These are phyloP conservation scores for Blastomussa wellsi DNA, from an alignment of 92 coral and sea anemone genomes.

Conservation along the genomic window DNA sequence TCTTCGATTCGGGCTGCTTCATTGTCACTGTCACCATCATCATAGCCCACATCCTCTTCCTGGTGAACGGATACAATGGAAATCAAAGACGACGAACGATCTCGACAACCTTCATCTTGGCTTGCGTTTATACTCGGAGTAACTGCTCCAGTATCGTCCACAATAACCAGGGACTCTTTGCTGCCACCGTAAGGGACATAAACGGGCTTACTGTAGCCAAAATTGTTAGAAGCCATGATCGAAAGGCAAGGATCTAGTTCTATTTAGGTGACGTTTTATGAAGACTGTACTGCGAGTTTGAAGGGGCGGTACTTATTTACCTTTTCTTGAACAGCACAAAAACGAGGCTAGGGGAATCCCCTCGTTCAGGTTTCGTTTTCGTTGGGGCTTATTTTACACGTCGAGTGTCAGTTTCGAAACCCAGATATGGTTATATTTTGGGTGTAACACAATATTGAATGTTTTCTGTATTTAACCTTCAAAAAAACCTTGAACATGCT, in stretches of 20 bases:
- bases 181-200: background rate
- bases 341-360: constrained; percentile 21
- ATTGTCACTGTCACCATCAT: constrained; percentile 47
- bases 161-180: background rate
- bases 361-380: background rate
- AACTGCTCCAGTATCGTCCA: background rate
- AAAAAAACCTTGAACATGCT: no score
- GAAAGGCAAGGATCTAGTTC: background rate
- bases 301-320: background rate
- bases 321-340: background rate
- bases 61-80: constrained; percentile 39
- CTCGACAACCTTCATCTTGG: background rate
- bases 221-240: constrained; percentile 16
- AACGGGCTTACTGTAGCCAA: constrained; percentile 4
- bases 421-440: background rate
- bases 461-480: no score
- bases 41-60: constrained; percentile 21
- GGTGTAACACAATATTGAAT: background rate
- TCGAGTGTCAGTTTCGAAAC: background rate
- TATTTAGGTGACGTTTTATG: background rate
- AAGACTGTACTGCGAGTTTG: background rate
- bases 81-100: constrained; percentile 38
- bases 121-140: background rate
- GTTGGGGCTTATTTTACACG: no score
- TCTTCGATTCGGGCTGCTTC: constrained; percentile 46